Conservation (phyloP, 2,888 invertebrate genomes). For the Plebejus argus region DNA sequence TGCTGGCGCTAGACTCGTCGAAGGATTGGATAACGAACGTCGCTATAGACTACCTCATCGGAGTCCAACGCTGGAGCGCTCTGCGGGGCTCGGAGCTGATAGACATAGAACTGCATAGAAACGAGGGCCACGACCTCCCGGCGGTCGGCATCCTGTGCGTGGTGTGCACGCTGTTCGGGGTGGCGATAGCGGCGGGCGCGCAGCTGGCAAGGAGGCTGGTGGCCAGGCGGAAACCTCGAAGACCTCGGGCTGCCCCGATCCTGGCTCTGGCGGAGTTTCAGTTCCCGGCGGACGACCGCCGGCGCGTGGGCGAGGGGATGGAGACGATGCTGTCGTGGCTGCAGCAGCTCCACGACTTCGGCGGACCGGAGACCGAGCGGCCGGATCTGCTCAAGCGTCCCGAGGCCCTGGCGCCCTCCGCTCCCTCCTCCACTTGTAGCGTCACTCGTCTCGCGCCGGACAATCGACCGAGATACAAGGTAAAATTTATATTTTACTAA, state of each 20-base stretch:
- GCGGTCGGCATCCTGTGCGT: slow-evolving; percentile 40
- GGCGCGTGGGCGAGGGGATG: slow-evolving; percentile 84
- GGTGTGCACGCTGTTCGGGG: slow-evolving; percentile 39
- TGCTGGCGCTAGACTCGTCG: neutral
- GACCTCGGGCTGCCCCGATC: slow-evolving; percentile 49
- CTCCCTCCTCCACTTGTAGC: slow-evolving; percentile 77
- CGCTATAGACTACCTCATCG: slow-evolving; percentile 23
- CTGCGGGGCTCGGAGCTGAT: slow-evolving; percentile 20
- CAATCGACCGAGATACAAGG: slow-evolving; percentile 91
- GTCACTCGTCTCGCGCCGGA: slow-evolving; percentile 78
- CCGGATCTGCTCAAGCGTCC: slow-evolving; percentile 90
- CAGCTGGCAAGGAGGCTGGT: slow-evolving; percentile 37
- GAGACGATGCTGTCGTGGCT: slow-evolving; percentile 93
- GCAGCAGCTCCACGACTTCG: slow-evolving; percentile 91
- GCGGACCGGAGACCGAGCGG: slow-evolving; percentile 90
- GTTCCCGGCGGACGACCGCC: slow-evolving; percentile 58
- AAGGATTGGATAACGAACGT: slow-evolving; percentile 33
- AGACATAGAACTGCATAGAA: slow-evolving; percentile 13
- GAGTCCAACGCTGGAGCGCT: slow-evolving; percentile 26
- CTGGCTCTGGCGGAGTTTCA: slow-evolving; percentile 52
- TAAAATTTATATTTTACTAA: slow-evolving; percentile 55
- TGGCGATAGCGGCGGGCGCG: slow-evolving; percentile 41
- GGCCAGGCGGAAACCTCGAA: slow-evolving; percentile 41
- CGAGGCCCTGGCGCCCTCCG: slow-evolving; percentile 69
- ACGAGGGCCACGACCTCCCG: slow-evolving; percentile 35